phyloP scores from a whole-genome alignment of 2,797 vertebrate species.

The Scleropages formosus region DNA sequence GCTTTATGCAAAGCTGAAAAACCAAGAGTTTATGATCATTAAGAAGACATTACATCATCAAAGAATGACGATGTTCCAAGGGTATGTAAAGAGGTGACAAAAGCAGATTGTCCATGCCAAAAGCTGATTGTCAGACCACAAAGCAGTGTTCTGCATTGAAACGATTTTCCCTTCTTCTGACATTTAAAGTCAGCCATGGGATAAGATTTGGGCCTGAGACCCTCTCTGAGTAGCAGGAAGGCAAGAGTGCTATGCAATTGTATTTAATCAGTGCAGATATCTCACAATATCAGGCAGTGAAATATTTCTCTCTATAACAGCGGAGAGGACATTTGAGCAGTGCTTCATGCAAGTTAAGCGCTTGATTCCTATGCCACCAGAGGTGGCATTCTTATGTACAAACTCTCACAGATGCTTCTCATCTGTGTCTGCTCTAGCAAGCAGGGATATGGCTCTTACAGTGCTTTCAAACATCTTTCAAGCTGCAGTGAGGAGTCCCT shows the following conservation, averaged over 20 bases:
- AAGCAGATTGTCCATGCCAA: conserved; percentile 22
- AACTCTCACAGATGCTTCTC: not conserved
- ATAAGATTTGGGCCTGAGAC: not conserved
- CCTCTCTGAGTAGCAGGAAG: not conserved
- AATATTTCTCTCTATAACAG: not conserved
- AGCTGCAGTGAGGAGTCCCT: not conserved
- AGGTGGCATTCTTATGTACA: not conserved
- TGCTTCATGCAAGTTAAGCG: conserved; percentile 6
- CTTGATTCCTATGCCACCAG: not conserved
- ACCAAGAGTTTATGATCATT: not conserved
- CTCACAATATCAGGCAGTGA: not conserved
- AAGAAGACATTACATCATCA: conserved; percentile 16
- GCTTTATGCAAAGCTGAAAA: conserved; percentile 12
- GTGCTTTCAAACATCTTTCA: not conserved
- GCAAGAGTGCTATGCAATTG: not conserved
- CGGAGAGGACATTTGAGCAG: not conserved
- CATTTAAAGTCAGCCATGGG: not conserved
- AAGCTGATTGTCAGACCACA: conserved; percentile 27
- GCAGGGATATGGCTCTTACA: not conserved
- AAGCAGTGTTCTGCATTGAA: not conserved
- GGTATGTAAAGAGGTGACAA: conserved; percentile 12
- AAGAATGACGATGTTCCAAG: not conserved
- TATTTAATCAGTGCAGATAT: not conserved
- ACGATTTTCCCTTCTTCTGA: not conserved
- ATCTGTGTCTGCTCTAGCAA: not conserved